Evolutionary conservation across 2,888 invertebrate genomes (phyloP).

Genomic region (Abrostola tripartita): DNA sequence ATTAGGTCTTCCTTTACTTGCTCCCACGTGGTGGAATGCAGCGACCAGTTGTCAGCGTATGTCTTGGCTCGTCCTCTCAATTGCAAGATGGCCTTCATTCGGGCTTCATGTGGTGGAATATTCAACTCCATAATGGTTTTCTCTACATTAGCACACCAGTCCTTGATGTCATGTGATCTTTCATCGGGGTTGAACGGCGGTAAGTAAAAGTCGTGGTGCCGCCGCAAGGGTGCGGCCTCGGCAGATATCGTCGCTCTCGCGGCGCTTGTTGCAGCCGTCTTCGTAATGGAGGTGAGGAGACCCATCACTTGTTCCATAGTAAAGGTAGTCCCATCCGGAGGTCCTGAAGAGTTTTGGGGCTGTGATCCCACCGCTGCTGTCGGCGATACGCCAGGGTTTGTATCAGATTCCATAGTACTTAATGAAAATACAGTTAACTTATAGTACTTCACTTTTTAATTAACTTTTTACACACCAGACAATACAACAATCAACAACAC

Average conservation of each 20-base stretch:
- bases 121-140: neutral
- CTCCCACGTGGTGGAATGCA: conserved; percentile 6
- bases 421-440: too few species aligned
- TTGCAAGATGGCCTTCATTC: conserved; percentile 10
- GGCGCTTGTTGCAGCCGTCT: neutral
- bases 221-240: neutral
- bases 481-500: too few species aligned
- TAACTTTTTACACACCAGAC: too few species aligned
- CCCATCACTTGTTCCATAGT: neutral
- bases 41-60: conserved; percentile 13
- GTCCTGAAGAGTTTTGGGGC: too few species aligned
- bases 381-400: too few species aligned
- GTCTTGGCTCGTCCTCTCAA: conserved; percentile 6
- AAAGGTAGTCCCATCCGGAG: neutral
- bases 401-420: too few species aligned
- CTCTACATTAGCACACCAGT: conserved; percentile 11
- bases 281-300: neutral
- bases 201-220: conserved; percentile 1
- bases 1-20: conserved; percentile 6
- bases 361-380: conserved; percentile 9
- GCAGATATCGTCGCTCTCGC: neutral
- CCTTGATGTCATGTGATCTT: conserved; percentile 7
- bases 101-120: conserved; percentile 5
- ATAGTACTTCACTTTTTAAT: too few species aligned
- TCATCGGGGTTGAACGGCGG: conserved; percentile 9